Percentiles rank a stretch among this genome's conserved stretches.
phyloP scores from a whole-genome alignment of 1,140 invertebrate genomes.

The Cryptotermes secundus region DNA sequence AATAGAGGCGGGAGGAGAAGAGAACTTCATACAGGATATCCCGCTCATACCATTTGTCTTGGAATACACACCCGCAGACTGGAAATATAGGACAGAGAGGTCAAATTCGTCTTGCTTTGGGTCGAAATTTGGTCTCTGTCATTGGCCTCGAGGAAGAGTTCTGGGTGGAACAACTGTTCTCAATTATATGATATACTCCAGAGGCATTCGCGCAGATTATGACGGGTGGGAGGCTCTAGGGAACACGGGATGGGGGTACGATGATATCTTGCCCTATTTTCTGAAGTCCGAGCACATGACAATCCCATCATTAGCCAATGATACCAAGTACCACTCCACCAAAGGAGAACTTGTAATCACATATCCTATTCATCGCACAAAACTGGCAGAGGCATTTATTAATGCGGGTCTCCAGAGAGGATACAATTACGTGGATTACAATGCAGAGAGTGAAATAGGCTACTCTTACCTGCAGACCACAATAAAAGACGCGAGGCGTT shows the following conservation, averaged over 20 bases:
- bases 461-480: slow-evolving; percentile 61
- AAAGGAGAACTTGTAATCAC: slow-evolving; percentile 44
- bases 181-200: slow-evolving; percentile 64
- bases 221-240: slow-evolving; percentile 61
- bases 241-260: slow-evolving; percentile 59
- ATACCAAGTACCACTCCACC: slow-evolving; percentile 44
- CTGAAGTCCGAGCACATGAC: slow-evolving; percentile 43
- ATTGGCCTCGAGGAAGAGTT: not conserved
- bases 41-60: no score
- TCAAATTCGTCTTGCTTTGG: not conserved
- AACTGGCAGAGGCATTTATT: slow-evolving; percentile 65
- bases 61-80: no score
- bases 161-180: slow-evolving; percentile 65
- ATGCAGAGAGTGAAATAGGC: slow-evolving; percentile 63
- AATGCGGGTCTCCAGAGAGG: slow-evolving; percentile 64
- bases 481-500: slow-evolving; percentile 67
- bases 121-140: not conserved
- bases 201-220: slow-evolving; percentile 60
- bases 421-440: slow-evolving; percentile 71
- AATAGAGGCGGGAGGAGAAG: no score
- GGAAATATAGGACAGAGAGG: no score
- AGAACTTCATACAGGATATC: no score
- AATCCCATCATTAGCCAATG: slow-evolving; percentile 69
- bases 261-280: slow-evolving; percentile 57
- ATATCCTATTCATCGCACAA: slow-evolving; percentile 57